Base-by-base conservation (phyloP, 2,113 vertebrate genomes). In the Regulus satrapa region DNA sequence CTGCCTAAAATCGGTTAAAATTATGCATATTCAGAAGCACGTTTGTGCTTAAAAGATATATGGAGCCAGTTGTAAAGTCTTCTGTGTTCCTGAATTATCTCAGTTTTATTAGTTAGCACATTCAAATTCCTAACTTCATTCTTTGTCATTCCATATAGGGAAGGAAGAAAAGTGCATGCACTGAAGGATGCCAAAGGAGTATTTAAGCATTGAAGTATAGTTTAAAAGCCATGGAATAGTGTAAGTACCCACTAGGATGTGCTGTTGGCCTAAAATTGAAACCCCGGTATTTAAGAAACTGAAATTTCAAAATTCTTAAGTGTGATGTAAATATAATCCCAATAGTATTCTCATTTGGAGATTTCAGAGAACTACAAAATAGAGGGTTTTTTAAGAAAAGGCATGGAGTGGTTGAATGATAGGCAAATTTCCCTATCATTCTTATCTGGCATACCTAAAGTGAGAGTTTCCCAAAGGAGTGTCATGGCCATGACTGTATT, bases 191-290 rank as follows among this genome's bases (percentile, higher is more conserved):
- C 14, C 1, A 1, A 14, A n/a, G 25, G 21, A 31, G 12, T 48
- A 8, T 74, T 89, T 78, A 8, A 40, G 46, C 15, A 59, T 28
- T 38, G 40, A 82, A 36, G 15, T 43, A 5, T 3, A 38, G 38
- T 46, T 62, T 17, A 69, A 55, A 40, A 48, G 24, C n/a, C 29
- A 5, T 12, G 34, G 51, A 87, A 67, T 26, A 59, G 31, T 58
- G 40, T 48, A 15, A 45, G 31, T 38, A 61, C 41, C 98, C 98
- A 97, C 97, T 96, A 97, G 98, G 97, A 31, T 59, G 97, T 92
- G 94, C 98, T 98, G 80, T 94, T 3, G 88, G 75, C 95, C 96
- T 97, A 91, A 92, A 96, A 58, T 92, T 96, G 92, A 83, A 92
- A 29, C 20, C 21, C 21, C 2, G 0, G 2, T 54, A 8, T 29